These are phyloP conservation scores for Deilephila porcellus DNA, from an alignment of 2,888 invertebrate genomes.

Conservation along the genomic window DNA sequence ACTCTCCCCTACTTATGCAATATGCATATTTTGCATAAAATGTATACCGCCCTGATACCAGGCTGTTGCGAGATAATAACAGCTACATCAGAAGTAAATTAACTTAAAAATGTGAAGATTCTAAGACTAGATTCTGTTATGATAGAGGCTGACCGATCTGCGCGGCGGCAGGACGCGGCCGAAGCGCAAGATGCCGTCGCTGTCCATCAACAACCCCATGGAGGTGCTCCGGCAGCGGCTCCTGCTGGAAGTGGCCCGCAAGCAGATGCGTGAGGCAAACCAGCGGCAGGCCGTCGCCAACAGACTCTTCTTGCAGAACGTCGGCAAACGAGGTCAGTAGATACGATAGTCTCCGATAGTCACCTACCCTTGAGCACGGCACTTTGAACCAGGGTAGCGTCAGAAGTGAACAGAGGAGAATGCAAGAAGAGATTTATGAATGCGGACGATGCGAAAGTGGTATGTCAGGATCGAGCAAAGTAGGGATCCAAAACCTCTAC, in stretches of 20 bases:
- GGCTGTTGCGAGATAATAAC: no score
- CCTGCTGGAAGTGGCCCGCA: constrained; percentile 91
- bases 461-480: no score
- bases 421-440: no score
- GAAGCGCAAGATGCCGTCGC: constrained; percentile 88
- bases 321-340: constrained; percentile 89
- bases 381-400: no score
- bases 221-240: constrained; percentile 93
- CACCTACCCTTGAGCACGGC: neutral
- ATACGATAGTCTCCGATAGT: no score
- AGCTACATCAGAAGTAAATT: no score
- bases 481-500: no score
- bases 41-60: no score
- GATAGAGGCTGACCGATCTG: constrained; percentile 62
- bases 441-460: no score
- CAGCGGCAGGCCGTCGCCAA: constrained; percentile 89
- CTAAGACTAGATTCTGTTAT: constrained; percentile 14
- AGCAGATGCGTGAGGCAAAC: constrained; percentile 91
- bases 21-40: no score
- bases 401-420: no score
- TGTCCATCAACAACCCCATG: constrained; percentile 94
- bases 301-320: constrained; percentile 89
- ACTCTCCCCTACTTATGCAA: no score
- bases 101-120: neutral
- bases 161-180: constrained; percentile 71